A percentile compares a stretch with the other conserved stretches of the same genome.
Evolutionary conservation across 2,113 vertebrate genomes (phyloP).

Genomic region (Zonotrichia leucophrys): DNA sequence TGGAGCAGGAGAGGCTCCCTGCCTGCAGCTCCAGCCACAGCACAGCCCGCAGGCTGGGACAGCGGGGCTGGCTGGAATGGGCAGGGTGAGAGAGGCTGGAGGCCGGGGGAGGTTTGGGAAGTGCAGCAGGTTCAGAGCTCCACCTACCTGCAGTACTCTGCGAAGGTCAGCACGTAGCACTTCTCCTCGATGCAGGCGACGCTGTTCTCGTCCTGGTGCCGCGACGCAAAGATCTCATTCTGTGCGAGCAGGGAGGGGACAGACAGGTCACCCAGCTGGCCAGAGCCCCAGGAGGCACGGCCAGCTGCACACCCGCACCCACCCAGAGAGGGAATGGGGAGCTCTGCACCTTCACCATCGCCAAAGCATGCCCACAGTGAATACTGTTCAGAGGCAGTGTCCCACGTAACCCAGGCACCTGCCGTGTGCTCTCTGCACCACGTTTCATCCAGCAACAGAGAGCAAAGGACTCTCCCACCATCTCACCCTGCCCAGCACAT

Average conservation of each 20-base stretch:
- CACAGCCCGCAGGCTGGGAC: background rate
- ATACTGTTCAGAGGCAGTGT: fast-evolving
- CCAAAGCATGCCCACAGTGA: fast-evolving
- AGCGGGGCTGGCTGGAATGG: fast-evolving
- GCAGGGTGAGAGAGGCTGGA: background rate
- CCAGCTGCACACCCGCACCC: background rate
- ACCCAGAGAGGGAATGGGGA: background rate
- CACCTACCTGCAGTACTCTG: slow-evolving; percentile 98
- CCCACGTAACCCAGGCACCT: background rate
- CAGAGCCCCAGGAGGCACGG: background rate
- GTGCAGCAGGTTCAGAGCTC: slow-evolving; percentile 34
- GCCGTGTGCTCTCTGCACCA: fast-evolving
- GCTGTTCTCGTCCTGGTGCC: slow-evolving; percentile 98
- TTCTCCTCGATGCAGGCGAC: slow-evolving; percentile 99
- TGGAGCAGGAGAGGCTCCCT: background rate
- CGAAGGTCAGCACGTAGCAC: slow-evolving; percentile 96
- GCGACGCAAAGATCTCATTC: slow-evolving; percentile 98
- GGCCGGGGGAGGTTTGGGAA: background rate
- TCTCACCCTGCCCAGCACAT: background rate
- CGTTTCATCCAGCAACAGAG: background rate
- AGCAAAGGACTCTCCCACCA: background rate
- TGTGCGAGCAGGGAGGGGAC: slow-evolving; percentile 59
- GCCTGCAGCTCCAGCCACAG: background rate
- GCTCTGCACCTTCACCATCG: background rate
- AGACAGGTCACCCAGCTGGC: background rate